phyloP scores from a whole-genome alignment of 2,113 vertebrate species.

The Dasyornis broadbenti region DNA sequence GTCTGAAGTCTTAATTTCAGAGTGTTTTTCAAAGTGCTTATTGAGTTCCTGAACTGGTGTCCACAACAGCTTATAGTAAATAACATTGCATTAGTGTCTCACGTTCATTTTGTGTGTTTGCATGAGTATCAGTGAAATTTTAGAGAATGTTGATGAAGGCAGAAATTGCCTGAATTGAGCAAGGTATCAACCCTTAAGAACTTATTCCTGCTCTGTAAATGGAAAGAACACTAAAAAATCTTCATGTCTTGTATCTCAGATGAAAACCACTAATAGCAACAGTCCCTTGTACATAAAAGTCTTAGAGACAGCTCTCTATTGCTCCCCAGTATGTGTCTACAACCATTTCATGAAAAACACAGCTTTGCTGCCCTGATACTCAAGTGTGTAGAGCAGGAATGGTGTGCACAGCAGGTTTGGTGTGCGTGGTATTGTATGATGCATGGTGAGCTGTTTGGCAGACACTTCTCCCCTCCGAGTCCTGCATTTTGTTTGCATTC shows the following conservation, averaged over 20 bases:
- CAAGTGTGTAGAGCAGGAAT: background rate
- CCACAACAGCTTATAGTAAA: background rate
- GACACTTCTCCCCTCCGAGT: background rate
- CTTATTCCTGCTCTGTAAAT: background rate
- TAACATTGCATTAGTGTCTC: background rate
- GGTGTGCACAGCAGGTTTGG: background rate
- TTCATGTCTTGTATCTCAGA: background rate
- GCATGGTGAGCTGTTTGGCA: background rate
- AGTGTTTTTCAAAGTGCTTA: background rate
- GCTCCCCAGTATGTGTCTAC: background rate
- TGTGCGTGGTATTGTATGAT: fast-evolving
- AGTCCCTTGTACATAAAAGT: background rate
- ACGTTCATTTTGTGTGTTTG: background rate
- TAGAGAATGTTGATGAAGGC: background rate
- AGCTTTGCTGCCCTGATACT: background rate
- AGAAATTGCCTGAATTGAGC: background rate
- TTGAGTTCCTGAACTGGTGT: background rate
- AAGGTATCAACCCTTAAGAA: background rate
- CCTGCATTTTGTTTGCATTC: background rate
- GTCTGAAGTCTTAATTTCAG: background rate
- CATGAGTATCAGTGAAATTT: background rate
- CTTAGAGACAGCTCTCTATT: background rate
- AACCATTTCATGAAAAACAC: background rate
- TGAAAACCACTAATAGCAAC: background rate
- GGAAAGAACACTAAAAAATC: background rate